These are phyloP conservation scores for Pseudois nayaur DNA, from an alignment of 2,113 vertebrate genomes.

Conservation along the genomic window DNA sequence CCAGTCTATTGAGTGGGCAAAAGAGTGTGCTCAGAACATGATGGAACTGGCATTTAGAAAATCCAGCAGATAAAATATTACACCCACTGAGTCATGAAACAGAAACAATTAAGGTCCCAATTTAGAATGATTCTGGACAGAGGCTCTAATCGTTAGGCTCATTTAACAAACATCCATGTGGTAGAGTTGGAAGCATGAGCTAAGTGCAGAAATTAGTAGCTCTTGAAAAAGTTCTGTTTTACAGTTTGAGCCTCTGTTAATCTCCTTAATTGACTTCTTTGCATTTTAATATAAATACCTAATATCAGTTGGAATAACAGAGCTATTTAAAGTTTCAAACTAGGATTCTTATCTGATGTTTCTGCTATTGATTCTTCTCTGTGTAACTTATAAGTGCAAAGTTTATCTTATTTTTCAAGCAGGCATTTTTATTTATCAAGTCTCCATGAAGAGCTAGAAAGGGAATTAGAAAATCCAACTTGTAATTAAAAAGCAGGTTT, in stretches of 20 bases:
- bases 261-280: slow-evolving; percentile 23
- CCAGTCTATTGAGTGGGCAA: slow-evolving; percentile 66
- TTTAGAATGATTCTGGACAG: slow-evolving; percentile 62
- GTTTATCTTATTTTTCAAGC: slow-evolving; percentile 46
- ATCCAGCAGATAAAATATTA: slow-evolving; percentile 69
- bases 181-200: slow-evolving; percentile 33
- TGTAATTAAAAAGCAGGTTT: not conserved
- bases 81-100: slow-evolving; percentile 67
- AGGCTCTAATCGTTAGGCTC: slow-evolving; percentile 41
- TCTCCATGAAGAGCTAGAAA: not conserved
- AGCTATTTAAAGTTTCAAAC: slow-evolving; percentile 36
- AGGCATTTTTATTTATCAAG: not conserved
- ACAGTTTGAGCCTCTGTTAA: slow-evolving; percentile 8
- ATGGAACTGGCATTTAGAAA: slow-evolving; percentile 75
- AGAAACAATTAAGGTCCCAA: slow-evolving; percentile 63
- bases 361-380: slow-evolving; percentile 34
- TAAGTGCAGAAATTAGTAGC: not conserved
- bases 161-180: slow-evolving; percentile 42
- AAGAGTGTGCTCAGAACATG: slow-evolving; percentile 63
- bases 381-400: not conserved
- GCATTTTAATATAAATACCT: slow-evolving; percentile 6
- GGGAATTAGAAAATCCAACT: not conserved
- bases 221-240: slow-evolving; percentile 15
- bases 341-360: slow-evolving; percentile 2
- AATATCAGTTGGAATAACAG: not conserved